Conservation (phyloP, 2,797 vertebrate genomes). For the Peromyscus nudipes region DNA sequence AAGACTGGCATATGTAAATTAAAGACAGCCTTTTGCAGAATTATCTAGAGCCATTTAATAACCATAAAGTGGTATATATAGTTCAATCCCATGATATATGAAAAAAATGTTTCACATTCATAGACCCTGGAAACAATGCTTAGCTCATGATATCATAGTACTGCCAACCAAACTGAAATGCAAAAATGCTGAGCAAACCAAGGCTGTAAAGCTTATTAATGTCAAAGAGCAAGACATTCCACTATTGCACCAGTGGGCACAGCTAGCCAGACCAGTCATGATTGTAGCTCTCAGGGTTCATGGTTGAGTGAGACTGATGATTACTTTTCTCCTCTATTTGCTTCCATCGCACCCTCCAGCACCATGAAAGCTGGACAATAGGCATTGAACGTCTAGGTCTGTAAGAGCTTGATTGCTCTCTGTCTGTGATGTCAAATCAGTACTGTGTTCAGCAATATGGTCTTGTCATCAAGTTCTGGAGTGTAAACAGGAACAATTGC, state of each 20-base stretch:
- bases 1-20: background rate
- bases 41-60: constrained; percentile 22
- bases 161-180: background rate
- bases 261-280: background rate
- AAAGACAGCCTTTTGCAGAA: background rate
- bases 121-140: background rate
- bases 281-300: background rate
- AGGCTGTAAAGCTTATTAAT: background rate
- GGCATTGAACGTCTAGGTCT: background rate
- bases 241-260: background rate
- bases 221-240: background rate
- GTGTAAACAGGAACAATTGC: background rate
- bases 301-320: background rate
- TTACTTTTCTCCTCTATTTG: background rate
- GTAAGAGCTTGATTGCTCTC: background rate
- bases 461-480: too few relatives aligned
- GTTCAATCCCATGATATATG: background rate
- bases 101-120: constrained; percentile 1
- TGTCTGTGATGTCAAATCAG: background rate
- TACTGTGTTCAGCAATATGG: background rate
- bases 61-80: background rate
- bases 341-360: background rate
- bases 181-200: background rate
- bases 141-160: background rate
- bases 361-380: background rate